Conservation (phyloP, 2,113 vertebrate genomes). For the Lepisosteus osseus region DNA sequence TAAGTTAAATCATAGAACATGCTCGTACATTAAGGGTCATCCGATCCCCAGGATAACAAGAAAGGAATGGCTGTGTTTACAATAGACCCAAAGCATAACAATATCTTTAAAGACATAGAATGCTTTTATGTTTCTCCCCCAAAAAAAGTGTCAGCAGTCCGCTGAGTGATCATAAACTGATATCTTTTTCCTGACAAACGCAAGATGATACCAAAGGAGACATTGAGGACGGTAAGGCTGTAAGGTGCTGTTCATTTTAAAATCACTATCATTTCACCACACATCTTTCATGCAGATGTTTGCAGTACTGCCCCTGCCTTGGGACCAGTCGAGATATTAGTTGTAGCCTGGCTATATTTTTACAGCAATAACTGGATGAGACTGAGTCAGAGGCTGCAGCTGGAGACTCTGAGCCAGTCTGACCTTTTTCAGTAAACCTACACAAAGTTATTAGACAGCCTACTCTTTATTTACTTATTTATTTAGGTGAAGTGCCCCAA, state of each 20-base stretch:
- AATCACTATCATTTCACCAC: slow-evolving; percentile 27
- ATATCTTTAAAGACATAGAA: slow-evolving; percentile 18
- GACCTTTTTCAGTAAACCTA: too few relatives aligned
- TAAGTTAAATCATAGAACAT: slow-evolving; percentile 58
- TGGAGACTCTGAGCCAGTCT: too few relatives aligned
- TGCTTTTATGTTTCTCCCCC: slow-evolving; percentile 39
- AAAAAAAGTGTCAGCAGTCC: slow-evolving; percentile 12
- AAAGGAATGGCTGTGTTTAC: slow-evolving; percentile 38
- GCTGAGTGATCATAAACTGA: slow-evolving; percentile 28
- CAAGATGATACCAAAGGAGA: slow-evolving; percentile 23
- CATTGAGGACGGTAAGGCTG: slow-evolving; percentile 21
- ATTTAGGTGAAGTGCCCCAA: too few relatives aligned
- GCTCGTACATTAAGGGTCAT: slow-evolving; percentile 61
- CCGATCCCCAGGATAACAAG: slow-evolving; percentile 45
- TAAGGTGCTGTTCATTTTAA: slow-evolving; percentile 3
- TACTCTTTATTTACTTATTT: too few relatives aligned
- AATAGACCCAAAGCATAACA: slow-evolving; percentile 38
- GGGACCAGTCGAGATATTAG: too few relatives aligned
- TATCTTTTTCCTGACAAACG: slow-evolving; percentile 20
- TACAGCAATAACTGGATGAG: too few relatives aligned
- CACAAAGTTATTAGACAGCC: too few relatives aligned
- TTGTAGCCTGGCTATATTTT: too few relatives aligned
- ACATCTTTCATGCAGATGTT: slow-evolving; percentile 27
- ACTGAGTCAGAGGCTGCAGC: too few relatives aligned
- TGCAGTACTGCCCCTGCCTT: too few relatives aligned